These are phyloP conservation scores for Drosophila diplacantha DNA, from an alignment of 2,888 invertebrate genomes.

Conservation along the genomic window DNA sequence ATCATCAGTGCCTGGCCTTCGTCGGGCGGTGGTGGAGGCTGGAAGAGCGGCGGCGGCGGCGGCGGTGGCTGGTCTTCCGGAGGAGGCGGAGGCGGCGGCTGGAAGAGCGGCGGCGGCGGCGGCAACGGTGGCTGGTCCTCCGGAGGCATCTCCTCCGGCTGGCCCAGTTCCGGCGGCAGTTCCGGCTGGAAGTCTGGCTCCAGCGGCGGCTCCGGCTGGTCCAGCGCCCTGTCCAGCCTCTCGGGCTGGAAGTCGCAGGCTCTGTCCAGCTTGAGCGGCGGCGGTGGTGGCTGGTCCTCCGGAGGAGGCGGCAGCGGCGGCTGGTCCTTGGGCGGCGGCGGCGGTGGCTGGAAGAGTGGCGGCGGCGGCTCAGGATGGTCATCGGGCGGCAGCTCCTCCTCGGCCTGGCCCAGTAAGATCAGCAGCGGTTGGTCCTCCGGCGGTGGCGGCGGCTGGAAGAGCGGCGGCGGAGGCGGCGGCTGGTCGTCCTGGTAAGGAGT, in stretches of 20 bases:
- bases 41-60: slow-evolving; percentile 28
- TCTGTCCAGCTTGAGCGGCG: slow-evolving; percentile 26
- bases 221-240: slow-evolving; percentile 40
- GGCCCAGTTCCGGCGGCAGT: slow-evolving; percentile 40
- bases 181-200: slow-evolving; percentile 19
- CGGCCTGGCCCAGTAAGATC: slow-evolving; percentile 31
- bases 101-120: slow-evolving; percentile 26
- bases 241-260: slow-evolving; percentile 27
- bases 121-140: slow-evolving; percentile 31
- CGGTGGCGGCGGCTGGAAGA: slow-evolving; percentile 38
- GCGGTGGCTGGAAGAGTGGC: slow-evolving; percentile 55
- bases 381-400: slow-evolving; percentile 32
- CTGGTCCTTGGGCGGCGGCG: slow-evolving; percentile 25
- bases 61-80: slow-evolving; percentile 37
- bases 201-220: slow-evolving; percentile 34
- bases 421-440: slow-evolving; percentile 36
- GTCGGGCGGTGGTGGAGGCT: slow-evolving; percentile 41
- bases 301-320: slow-evolving; percentile 20
- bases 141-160: slow-evolving; percentile 40
- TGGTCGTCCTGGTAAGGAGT: slow-evolving; percentile 51
- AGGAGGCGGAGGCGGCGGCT: slow-evolving; percentile 28
- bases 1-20: slow-evolving; percentile 44
- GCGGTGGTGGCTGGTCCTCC: slow-evolving; percentile 43
- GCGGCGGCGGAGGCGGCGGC: slow-evolving; percentile 28
- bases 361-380: slow-evolving; percentile 50